A percentile compares a stretch with the other conserved stretches of the same genome.
Conservation (phyloP, 2,797 vertebrate species). For the Crypturellus tataupa region DNA sequence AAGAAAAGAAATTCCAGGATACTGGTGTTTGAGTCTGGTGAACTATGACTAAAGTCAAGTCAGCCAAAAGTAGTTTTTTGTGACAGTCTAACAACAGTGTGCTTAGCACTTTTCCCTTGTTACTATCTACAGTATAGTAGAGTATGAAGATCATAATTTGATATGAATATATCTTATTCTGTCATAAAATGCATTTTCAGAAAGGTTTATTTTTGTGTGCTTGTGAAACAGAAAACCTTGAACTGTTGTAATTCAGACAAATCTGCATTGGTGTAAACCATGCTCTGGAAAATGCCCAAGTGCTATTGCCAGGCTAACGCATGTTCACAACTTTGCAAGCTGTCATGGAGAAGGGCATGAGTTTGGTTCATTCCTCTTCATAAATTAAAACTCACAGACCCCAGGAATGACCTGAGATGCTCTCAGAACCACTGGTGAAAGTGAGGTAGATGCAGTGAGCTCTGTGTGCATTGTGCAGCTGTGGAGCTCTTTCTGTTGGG, state of each 20-base stretch:
- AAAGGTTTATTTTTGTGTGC: background rate
- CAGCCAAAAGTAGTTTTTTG: background rate
- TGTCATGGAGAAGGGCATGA: background rate
- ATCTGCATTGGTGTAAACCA: background rate
- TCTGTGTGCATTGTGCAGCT: background rate
- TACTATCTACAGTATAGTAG: background rate
- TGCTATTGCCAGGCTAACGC: background rate
- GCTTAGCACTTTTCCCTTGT: background rate
- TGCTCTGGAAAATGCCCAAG: background rate
- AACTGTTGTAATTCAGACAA: background rate
- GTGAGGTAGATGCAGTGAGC: background rate
- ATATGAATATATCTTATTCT: background rate
- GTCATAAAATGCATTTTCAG: background rate
- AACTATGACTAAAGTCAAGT: background rate
- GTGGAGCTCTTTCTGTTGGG: background rate
- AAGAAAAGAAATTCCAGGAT: background rate
- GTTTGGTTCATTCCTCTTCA: background rate
- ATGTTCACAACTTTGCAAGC: background rate
- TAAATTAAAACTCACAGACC: background rate
- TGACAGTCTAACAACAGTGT: background rate
- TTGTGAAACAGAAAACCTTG: background rate
- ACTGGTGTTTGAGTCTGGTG: background rate
- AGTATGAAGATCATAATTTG: background rate
- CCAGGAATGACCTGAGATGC: background rate
- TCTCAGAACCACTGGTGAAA: background rate